These are phyloP conservation scores for Hypotaenidia philippensis DNA, from an alignment of 2,797 vertebrate genomes.

Conservation along the genomic window DNA sequence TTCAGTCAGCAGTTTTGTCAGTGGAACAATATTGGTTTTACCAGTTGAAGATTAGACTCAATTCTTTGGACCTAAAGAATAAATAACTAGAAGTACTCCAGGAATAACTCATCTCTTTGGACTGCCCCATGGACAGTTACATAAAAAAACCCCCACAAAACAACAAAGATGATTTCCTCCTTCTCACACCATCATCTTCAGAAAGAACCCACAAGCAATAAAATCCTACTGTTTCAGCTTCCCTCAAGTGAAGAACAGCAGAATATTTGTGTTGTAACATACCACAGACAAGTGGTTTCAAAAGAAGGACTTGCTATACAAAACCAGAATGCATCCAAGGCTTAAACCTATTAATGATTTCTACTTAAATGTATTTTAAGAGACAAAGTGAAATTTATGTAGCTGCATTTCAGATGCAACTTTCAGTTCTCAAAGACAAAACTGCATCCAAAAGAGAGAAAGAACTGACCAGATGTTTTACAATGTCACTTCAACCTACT, in stretches of 20 bases:
- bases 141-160: too few species aligned
- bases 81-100: neutral
- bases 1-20: neutral
- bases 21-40: neutral
- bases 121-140: neutral
- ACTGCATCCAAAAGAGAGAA: neutral
- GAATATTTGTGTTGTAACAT: neutral
- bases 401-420: neutral
- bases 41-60: neutral
- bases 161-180: neutral
- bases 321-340: neutral
- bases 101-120: neutral
- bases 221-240: neutral
- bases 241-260: neutral
- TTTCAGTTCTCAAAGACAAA: neutral
- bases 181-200: neutral
- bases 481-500: neutral
- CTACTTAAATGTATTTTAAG: neutral
- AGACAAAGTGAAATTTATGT: neutral
- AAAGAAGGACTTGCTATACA: neutral
- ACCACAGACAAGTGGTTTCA: neutral
- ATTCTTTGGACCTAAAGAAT: neutral
- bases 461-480: neutral
- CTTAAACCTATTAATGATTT: neutral
- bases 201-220: neutral